Conservation (phyloP, 2,797 vertebrate species). For the Galagoides demidoff region DNA sequence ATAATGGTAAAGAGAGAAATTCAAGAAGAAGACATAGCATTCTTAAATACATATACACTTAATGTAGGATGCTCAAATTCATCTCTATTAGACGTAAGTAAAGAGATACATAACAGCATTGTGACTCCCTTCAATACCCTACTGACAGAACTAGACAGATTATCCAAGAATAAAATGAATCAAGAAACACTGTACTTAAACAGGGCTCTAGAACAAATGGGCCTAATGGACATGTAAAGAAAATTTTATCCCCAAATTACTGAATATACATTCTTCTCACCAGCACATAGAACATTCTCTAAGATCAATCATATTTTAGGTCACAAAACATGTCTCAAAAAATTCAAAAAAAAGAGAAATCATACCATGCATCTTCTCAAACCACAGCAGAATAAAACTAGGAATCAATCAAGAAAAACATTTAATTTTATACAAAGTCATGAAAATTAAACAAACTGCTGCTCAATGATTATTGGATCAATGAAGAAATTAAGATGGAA, state of each 20-base stretch:
- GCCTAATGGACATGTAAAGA: background rate
- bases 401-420: background rate
- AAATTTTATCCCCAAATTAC: background rate
- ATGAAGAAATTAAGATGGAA: background rate
- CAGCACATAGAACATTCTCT: background rate
- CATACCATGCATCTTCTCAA: background rate
- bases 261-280: background rate
- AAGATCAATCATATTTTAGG: background rate
- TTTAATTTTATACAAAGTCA: background rate
- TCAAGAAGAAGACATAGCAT: too few relatives aligned
- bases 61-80: too few relatives aligned
- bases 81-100: background rate
- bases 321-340: background rate
- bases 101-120: background rate
- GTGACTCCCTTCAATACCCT: background rate
- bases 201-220: background rate
- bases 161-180: background rate
- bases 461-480: background rate
- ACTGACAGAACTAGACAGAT: background rate
- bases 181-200: background rate
- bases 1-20: too few relatives aligned
- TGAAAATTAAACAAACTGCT: background rate
- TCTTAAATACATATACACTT: too few relatives aligned
- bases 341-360: background rate
- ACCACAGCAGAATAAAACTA: background rate